phyloP scores from a whole-genome alignment of 2,113 vertebrate species.

The Siniperca knerii region DNA sequence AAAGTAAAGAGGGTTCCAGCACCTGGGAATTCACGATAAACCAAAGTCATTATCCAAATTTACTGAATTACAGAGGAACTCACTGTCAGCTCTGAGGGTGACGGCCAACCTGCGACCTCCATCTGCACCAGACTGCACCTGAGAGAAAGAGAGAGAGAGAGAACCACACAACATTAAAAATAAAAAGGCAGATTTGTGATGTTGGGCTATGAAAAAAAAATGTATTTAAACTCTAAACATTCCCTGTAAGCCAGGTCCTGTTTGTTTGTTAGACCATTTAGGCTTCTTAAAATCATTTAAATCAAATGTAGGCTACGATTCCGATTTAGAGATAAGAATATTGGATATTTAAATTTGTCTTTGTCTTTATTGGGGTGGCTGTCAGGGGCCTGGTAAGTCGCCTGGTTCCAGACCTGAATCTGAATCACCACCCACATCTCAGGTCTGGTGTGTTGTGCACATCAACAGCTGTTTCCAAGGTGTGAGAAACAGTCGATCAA shows the following conservation, averaged over 20 bases:
- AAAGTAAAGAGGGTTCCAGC: neutral
- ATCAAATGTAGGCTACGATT: neutral
- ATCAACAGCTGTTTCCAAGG: too few relatives aligned
- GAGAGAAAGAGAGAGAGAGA: slow-evolving; percentile 17
- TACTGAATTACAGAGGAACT: slow-evolving; percentile 51
- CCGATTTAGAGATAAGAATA: too few relatives aligned
- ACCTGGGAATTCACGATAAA: neutral
- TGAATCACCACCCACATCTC: too few relatives aligned
- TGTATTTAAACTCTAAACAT: neutral
- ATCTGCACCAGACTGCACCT: slow-evolving; percentile 77
- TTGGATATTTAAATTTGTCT: too few relatives aligned
- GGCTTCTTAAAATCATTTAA: neutral
- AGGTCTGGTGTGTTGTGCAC: too few relatives aligned
- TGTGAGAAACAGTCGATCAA: too few relatives aligned
- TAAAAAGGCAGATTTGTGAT: too few relatives aligned
- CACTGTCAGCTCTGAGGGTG: slow-evolving; percentile 84
- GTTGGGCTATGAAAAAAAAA: too few relatives aligned
- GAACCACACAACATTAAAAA: neutral
- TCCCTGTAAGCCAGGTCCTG: neutral
- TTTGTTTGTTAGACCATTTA: neutral
- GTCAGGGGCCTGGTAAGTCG: too few relatives aligned
- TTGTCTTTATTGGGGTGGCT: too few relatives aligned
- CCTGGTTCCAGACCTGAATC: too few relatives aligned
- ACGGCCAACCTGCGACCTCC: slow-evolving; percentile 73
- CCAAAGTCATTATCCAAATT: neutral